A percentile compares a stretch with the other conserved stretches of the same genome.
These are phyloP conservation scores for Athene cunicularia DNA, from an alignment of 2,113 vertebrate genomes.

Conservation along the genomic window DNA sequence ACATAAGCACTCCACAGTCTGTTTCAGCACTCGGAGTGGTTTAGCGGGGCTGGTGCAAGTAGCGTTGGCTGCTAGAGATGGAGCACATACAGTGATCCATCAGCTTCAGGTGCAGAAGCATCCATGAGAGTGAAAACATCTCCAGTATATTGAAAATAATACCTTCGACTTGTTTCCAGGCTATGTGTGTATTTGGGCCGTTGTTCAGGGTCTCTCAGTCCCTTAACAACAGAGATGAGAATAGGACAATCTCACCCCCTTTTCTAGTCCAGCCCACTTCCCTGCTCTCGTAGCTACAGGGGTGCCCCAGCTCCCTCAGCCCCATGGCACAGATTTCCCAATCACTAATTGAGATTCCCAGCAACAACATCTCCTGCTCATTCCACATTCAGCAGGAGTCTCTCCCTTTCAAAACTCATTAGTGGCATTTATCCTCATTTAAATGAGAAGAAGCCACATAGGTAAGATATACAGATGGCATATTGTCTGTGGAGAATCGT, in stretches of 20 bases:
- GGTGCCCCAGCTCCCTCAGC: neutral
- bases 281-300: fast-evolving
- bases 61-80: neutral
- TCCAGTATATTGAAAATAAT: neutral
- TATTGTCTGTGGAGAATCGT: conserved; percentile 32
- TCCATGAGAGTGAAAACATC: fast-evolving
- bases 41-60: neutral
- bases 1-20: neutral
- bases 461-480: conserved; percentile 56
- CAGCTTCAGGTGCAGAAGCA: neutral
- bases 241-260: fast-evolving
- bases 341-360: conserved; percentile 25
- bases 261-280: neutral
- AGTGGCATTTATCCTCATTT: conserved; percentile 60
- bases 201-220: neutral
- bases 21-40: neutral
- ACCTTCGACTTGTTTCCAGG: neutral
- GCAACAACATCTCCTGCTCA: neutral
- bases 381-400: neutral
- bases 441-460: conserved; percentile 43
- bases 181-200: fast-evolving
- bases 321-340: fast-evolving
- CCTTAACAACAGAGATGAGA: neutral
- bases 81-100: neutral
- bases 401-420: conserved; percentile 58